A percentile compares a stretch with the other conserved stretches of the same genome.
Evolutionary conservation across 1,140 invertebrate genomes (phyloP).

Genomic region (Drosophila nannoptera): DNA sequence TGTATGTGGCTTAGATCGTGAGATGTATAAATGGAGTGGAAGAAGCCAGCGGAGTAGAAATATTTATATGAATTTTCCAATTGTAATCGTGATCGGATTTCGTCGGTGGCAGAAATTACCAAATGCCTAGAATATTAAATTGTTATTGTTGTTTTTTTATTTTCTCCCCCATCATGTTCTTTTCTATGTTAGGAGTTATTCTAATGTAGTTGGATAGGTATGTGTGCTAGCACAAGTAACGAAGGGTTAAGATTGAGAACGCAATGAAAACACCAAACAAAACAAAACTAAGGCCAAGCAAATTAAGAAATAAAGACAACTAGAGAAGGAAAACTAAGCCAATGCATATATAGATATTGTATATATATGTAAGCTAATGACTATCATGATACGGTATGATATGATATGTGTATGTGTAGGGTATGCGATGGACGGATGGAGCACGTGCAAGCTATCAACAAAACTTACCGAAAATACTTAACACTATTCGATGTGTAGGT

Average conservation of each 20-base stretch:
- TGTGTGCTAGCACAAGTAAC: slow-evolving; percentile 22
- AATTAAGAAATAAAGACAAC: slow-evolving; percentile 33
- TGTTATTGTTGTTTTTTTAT: slow-evolving; percentile 7
- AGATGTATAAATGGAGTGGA: no score
- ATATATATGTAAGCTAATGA: no score
- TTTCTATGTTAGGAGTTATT: slow-evolving; percentile 35
- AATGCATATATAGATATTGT: no score
- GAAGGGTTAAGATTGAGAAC: slow-evolving; percentile 62
- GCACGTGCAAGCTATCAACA: no score
- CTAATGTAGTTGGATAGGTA: slow-evolving; percentile 42
- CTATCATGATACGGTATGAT: no score
- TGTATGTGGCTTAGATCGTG: no score
- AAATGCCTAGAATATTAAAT: slow-evolving; percentile 49
- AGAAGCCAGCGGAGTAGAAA: not conserved
- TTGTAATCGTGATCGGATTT: slow-evolving; percentile 8
- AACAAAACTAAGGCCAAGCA: slow-evolving; percentile 40
- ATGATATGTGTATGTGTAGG: no score
- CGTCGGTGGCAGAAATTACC: slow-evolving; percentile 29
- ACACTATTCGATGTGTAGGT: no score
- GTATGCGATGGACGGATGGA: no score
- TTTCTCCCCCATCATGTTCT: slow-evolving; percentile 9
- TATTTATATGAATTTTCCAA: not conserved
- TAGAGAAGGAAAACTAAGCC: slow-evolving; percentile 28
- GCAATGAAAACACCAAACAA: slow-evolving; percentile 68
- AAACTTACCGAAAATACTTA: no score